A percentile compares a stretch with the other conserved stretches of the same genome.
These are phyloP conservation scores for Boleophthalmus pectinirostris DNA, from an alignment of 2,113 vertebrate genomes.

Conservation along the genomic window DNA sequence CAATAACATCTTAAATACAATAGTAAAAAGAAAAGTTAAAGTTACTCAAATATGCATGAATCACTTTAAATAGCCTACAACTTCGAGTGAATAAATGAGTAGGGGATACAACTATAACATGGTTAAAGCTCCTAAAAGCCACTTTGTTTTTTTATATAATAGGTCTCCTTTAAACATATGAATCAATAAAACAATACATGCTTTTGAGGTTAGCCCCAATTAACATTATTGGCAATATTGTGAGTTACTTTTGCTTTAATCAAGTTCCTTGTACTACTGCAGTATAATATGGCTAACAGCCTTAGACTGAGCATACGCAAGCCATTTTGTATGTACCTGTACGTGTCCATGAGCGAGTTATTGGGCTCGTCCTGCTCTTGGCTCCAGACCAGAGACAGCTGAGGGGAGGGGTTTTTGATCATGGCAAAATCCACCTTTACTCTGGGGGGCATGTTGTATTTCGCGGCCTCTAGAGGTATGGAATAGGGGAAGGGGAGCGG, in stretches of 20 bases:
- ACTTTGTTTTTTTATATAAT: no score
- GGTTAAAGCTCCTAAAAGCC: no score
- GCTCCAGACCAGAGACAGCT: constrained; percentile 72
- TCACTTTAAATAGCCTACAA: no score
- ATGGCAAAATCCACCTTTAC: constrained; percentile 64
- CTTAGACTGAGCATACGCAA: no score
- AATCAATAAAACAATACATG: no score
- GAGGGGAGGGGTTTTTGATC: constrained; percentile 63
- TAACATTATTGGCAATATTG: background rate
- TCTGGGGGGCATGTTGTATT: constrained; percentile 75
- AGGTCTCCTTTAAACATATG: no score
- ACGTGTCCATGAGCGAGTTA: constrained; percentile 74
- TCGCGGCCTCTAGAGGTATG: constrained; percentile 41
- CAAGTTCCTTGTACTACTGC: background rate
- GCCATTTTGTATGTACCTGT: constrained; percentile 48
- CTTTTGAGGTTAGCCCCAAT: no score
- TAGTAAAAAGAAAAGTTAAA: no score
- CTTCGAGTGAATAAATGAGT: no score
- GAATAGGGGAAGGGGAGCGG: constrained; percentile 33
- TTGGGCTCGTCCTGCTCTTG: constrained; percentile 56
- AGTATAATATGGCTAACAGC: background rate
- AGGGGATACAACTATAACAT: no score
- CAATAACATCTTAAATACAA: no score
- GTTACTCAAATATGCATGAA: no score
- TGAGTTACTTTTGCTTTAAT: background rate